Conservation (phyloP, 2,797 vertebrate species). For the Myripristis murdjan region DNA sequence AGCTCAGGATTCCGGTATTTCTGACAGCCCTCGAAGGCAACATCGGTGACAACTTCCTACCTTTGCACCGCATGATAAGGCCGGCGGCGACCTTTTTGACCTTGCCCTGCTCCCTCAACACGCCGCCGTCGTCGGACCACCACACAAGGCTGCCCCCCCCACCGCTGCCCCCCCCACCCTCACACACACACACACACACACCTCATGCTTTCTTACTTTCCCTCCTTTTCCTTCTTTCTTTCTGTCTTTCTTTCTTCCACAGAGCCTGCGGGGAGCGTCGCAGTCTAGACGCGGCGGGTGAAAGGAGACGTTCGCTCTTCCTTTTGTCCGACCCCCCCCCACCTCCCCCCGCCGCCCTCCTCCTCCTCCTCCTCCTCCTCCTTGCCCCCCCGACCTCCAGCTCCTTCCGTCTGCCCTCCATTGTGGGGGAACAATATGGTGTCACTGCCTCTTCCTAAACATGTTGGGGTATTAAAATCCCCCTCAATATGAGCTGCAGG, state of each 20-base stretch:
- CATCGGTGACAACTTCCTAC: too few species aligned
- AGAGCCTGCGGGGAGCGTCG: slow-evolving; percentile 73
- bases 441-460: slow-evolving; percentile 88
- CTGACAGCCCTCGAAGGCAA: neutral
- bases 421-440: slow-evolving; percentile 86
- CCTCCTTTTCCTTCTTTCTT: slow-evolving; percentile 17
- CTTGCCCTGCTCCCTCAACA: slow-evolving; percentile 54
- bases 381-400: slow-evolving; percentile 67
- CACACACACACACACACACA: too few species aligned
- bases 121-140: slow-evolving; percentile 45
- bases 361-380: too few species aligned
- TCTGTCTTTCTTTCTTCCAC: slow-evolving; percentile 37
- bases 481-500: slow-evolving; percentile 77
- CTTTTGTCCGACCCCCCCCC: slow-evolving; percentile 77
- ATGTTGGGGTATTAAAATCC: slow-evolving; percentile 85
- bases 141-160: slow-evolving; percentile 35
- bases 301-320: slow-evolving; percentile 79
- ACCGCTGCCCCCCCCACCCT: too few species aligned
- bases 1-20: neutral
- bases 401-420: slow-evolving; percentile 77
- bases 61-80: too few species aligned
- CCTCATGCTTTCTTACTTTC: slow-evolving; percentile 41
- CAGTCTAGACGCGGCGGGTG: slow-evolving; percentile 83
- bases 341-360: too few species aligned
- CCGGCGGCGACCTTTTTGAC: slow-evolving; percentile 50